Evolutionary conservation across 2,888 invertebrate genomes (phyloP), one percentile per base, ranked within the genome.

Genomic region (Parnassius orleans): DNA sequence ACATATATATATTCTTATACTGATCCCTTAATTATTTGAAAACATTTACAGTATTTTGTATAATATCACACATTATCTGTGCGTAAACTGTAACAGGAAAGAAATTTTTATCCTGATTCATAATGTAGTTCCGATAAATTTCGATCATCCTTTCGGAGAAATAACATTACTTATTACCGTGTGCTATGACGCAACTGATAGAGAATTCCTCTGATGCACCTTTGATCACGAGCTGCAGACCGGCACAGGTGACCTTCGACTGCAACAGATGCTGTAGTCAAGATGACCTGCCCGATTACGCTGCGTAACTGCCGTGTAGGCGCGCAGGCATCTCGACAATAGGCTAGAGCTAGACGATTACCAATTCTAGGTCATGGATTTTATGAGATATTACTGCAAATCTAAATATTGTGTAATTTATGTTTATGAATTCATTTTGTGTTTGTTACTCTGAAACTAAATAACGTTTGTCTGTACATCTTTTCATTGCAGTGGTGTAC

Each of bases 181-280:
- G 14, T n/a, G 14, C 43, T 43, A 15, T 62, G 53, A 57, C 53
- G 57, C 53, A 53, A 62, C 11, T 53, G 19, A 48, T 19, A 53
- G 53, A 56, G 61, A 62, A 62, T 62, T 57, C 57, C 53, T 19
- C 50, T 48, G 57, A 62, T 54, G 50, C 57, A 53, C 48, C 48
- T 53, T 19, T 19, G 55, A 42, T 55, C 50, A 44, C 51, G 61
- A 53, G 9, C 61, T 9, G 56, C 24, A 14, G 33, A n/a, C 19
- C 41, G 51, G 5, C 7, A 7, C 33, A 33, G 33, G 44, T 51
- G 56, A 61, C 61, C 61, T 61, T 61, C 61, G 19, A 43, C 54
- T 41, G 42, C 19, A 10, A 56, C n/a, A 9, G 60, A 60, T 60
- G 57, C 53, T 61, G 47, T 52, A 9, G 50, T 3, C 2, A 1